phyloP scores from a whole-genome alignment of 2,797 vertebrate genomes.

The Apogon talboti region DNA sequence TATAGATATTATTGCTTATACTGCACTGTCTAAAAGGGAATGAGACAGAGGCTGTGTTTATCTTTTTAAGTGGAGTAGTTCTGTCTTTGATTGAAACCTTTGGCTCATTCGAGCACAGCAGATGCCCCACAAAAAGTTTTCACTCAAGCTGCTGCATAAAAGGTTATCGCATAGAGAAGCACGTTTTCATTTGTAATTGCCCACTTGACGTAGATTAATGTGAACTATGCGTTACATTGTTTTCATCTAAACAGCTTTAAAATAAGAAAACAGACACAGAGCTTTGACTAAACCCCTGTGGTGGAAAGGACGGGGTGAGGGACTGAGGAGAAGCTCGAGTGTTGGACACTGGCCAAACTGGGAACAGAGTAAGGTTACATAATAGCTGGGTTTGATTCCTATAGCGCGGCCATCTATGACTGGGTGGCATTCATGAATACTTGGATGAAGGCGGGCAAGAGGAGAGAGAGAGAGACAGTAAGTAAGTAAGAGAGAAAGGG shows the following conservation, averaged over 20 bases:
- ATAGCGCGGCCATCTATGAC: conserved; percentile 50
- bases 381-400: conserved; percentile 56
- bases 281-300: conserved; percentile 9
- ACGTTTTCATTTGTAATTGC: not conserved
- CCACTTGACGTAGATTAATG: too few relatives aligned
- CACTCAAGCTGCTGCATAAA: conserved; percentile 1
- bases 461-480: conserved; percentile 18
- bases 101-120: not conserved
- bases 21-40: not conserved
- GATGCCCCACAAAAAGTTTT: conserved; percentile 2
- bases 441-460: conserved; percentile 5
- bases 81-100: not conserved
- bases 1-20: too few relatives aligned
- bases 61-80: not conserved
- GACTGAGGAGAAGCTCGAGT: conserved; percentile 28
- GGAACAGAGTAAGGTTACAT: conserved; percentile 58
- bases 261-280: not conserved
- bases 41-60: not conserved
- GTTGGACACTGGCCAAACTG: conserved; percentile 50
- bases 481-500: not conserved
- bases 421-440: conserved; percentile 59
- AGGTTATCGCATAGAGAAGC: not conserved
- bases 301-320: conserved; percentile 15
- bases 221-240: not conserved
- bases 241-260: not conserved